Evolutionary conservation across 2,113 vertebrate genomes (phyloP).

Genomic region (Salminus brasiliensis): DNA sequence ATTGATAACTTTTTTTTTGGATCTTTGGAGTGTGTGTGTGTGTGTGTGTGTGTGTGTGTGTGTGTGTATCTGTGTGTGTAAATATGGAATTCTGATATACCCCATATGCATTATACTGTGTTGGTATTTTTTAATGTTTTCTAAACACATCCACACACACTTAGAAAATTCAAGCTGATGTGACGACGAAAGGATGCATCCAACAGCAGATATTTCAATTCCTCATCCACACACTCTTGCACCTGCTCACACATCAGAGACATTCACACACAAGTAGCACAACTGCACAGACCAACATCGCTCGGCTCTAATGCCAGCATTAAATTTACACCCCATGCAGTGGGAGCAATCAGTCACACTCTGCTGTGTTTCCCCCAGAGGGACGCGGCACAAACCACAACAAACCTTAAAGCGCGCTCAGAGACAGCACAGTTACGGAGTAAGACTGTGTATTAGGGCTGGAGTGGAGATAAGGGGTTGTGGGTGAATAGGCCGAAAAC

Average conservation of each 20-base stretch:
- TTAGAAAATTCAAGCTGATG: neutral
- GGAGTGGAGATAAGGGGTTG: neutral
- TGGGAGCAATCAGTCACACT: neutral
- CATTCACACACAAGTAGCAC: neutral
- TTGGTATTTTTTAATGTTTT: no score
- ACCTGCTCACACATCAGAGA: neutral
- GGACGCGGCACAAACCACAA: neutral
- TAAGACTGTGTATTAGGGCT: neutral
- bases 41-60: no score
- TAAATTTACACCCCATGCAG: neutral
- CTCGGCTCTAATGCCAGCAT: neutral
- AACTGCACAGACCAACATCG: neutral
- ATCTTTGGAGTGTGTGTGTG: no score
- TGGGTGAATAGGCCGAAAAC: neutral
- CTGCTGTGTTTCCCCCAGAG: no score
- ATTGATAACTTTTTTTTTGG: no score
- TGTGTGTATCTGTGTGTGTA: no score
- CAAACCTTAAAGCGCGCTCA: neutral
- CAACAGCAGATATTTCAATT: neutral
- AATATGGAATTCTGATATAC: no score
- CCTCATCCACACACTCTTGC: neutral
- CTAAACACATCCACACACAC: neutral
- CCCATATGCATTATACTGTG: no score
- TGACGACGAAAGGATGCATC: neutral
- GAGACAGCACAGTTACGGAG: neutral